Evolutionary conservation across 2,113 vertebrate species (phyloP), one percentile per base, ranked within the genome.

Genomic region (Anolis sagrei): DNA sequence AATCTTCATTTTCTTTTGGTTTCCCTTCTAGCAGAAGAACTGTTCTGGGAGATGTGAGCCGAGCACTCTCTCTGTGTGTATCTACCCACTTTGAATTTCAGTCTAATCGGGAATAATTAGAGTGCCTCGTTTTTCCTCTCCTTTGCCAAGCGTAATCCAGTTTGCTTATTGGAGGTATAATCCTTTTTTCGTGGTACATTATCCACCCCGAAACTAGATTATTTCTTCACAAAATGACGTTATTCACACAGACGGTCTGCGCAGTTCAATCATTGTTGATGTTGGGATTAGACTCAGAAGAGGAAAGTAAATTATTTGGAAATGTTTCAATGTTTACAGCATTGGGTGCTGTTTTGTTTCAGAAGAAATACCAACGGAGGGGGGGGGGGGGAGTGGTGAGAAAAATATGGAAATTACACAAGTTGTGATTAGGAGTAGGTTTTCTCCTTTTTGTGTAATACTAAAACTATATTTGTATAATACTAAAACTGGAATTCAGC

Each of bases 161-260:
- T 84, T 84, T 84, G 44, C 83, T 68, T 76, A 68, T 27, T 77
- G 82, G 44, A 77, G 74, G 74, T 68, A 77, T 84, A 84, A 84
- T 84, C 62, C 74, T 44, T 84, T 84, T 77, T 39, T 14, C 32
- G 8, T 39, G 14, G 51, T 44, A 34, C 83, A 27, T 84, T 68
- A 84, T 84, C 44, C 83, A 76, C 74, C 76, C 58, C 51, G 61
- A 76, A 68, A 76, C 73, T 84, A 74, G 83, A 84, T 84, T 84
- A 76, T 68, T 61, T 29, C 64, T 32, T 68, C 44, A 25, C 7
- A 27, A 74, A 76, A 84, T 84, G 83, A 76, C 44, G 61, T 44
- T 25, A 29, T 68, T 68, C 74, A 54, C n/a, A 19, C 39, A 39
- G 76, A 66, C 34, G 64, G 72, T 64, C 70, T 74, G 51, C 44